phyloP scores from a whole-genome alignment of 2,113 vertebrate species.

The Protobothrops mucrosquamatus region DNA sequence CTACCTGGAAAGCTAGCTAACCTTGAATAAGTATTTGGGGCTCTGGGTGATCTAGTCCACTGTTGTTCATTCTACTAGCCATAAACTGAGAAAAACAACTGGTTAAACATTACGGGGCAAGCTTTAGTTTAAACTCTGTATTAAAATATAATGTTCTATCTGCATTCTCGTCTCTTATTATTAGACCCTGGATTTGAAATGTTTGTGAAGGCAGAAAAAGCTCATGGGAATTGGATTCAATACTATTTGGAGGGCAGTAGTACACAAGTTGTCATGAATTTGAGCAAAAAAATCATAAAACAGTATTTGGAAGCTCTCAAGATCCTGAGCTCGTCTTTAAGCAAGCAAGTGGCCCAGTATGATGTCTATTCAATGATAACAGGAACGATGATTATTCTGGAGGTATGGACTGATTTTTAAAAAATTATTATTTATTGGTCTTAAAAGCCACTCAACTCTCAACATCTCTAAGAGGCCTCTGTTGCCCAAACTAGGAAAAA shows the following conservation, averaged over 20 bases:
- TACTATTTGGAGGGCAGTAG: slow-evolving; percentile 85
- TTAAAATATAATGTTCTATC: slow-evolving; percentile 11
- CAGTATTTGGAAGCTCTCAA: slow-evolving; percentile 88
- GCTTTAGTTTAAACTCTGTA: background rate
- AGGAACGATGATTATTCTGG: slow-evolving; percentile 80
- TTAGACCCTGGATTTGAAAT: slow-evolving; percentile 88
- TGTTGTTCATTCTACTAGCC: background rate
- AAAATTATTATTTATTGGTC: background rate
- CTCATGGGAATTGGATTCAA: slow-evolving; percentile 90
- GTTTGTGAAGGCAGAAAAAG: slow-evolving; percentile 85
- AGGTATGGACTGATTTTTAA: slow-evolving; percentile 74
- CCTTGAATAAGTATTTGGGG: background rate
- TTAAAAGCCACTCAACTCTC: background rate
- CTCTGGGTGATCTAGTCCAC: background rate
- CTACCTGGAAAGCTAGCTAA: background rate
- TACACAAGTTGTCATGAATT: slow-evolving; percentile 83
- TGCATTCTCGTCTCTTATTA: background rate
- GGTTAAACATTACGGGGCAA: background rate
- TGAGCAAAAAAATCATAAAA: slow-evolving; percentile 87
- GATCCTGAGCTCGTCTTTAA: slow-evolving; percentile 83
- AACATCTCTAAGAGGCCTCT: background rate
- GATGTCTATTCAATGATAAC: slow-evolving; percentile 92
- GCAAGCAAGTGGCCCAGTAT: slow-evolving; percentile 88
- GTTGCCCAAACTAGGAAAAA: background rate
- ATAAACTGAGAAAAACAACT: background rate